Evolutionary conservation across 2,888 invertebrate species (phyloP).

Genomic region (Drosophila diplacantha): DNA sequence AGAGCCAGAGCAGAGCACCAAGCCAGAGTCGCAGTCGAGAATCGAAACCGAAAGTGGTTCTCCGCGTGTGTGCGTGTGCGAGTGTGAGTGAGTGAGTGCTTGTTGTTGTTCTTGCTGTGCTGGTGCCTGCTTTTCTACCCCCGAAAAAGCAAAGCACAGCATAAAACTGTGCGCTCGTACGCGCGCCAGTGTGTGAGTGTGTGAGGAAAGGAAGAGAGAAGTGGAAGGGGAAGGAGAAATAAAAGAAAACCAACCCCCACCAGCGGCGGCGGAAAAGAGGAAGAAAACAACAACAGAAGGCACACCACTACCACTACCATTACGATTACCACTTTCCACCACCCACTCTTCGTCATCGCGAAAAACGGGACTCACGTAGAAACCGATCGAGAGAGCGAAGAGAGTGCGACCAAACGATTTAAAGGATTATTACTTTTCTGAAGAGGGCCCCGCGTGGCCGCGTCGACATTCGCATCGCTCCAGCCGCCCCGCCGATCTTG

Average conservation of each 20-base stretch:
- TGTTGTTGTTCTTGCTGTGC: constrained; percentile 42
- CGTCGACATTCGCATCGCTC: constrained; percentile 1
- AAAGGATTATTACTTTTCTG: constrained; percentile 14
- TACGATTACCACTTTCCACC: constrained; percentile 54
- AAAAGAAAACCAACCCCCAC: constrained; percentile 70
- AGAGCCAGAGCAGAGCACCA: constrained; percentile 19
- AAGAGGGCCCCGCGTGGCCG: constrained; percentile 26
- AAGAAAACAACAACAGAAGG: constrained; percentile 53
- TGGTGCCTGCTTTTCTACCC: constrained; percentile 62
- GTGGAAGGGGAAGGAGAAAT: constrained; percentile 27
- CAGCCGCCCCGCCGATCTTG: constrained; percentile 38
- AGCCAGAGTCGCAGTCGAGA: constrained; percentile 63
- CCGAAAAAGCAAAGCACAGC: constrained; percentile 72
- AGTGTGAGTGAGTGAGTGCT: constrained; percentile 13
- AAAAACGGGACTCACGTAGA: constrained; percentile 19
- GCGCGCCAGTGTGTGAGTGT: constrained; percentile 37
- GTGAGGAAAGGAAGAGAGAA: constrained; percentile 18
- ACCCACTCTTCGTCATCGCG: constrained; percentile 63
- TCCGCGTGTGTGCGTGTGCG: constrained; percentile 25
- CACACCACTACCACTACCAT: constrained; percentile 27
- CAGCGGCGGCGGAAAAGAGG: constrained; percentile 52
- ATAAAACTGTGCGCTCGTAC: constrained; percentile 68
- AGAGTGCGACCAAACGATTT: constrained; percentile 17
- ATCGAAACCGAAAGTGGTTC: constrained; percentile 42
- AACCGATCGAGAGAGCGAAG: constrained; percentile 16